Evolutionary conservation across 1,140 invertebrate genomes (phyloP), one percentile per base, ranked within the genome.

Genomic region (Temnothorax longispinosus): DNA sequence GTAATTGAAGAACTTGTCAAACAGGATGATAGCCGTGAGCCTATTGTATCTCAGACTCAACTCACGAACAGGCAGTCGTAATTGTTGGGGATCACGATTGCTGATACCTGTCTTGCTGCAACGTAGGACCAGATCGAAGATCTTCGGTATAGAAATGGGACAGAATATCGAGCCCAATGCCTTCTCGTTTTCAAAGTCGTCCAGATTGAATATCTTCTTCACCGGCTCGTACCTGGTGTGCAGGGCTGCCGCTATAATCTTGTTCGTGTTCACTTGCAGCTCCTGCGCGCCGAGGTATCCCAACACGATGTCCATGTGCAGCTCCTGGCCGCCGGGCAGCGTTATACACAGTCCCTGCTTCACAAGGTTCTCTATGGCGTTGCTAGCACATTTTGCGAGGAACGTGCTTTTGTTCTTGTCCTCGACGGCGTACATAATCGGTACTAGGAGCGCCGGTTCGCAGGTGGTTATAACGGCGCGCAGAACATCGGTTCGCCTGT

Each of bases 121-220:
- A 7, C 92, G 90, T 15, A 95, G 62, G 0, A 95, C 91, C 65
- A 84, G 76, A 18, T 94, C 89, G 6, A 95, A 88, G 4, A 95
- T 88, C 38, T 89, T 90, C 3, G 92, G 89, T 5, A 93, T 89
- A 6, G 93, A 94, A 2, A 95, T 52, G 1, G 94, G 93, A 87
- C 94, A 95, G 75, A 93, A 95, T 56, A 95, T 90, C 0, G 93
- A 88, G 4, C 90, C 82, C 0, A 95, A 58, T 1, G 76, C 52
- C 75, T 92, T 92, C 7, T 95, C 93, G n/a, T 94, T 93, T 41
- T 93, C 91, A 80, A 95, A 95, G 60, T 94, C 90, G 38, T 94
- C 91, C 1, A 95, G 88, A 80, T 95, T 94, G 0, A 95, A 80
- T 32, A 86, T 74, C 62, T 95, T 95, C 64, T 90, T 94, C 0